These are phyloP conservation scores for Eurytoma adleriae DNA, from an alignment of 2,888 invertebrate species.

Conservation along the genomic window DNA sequence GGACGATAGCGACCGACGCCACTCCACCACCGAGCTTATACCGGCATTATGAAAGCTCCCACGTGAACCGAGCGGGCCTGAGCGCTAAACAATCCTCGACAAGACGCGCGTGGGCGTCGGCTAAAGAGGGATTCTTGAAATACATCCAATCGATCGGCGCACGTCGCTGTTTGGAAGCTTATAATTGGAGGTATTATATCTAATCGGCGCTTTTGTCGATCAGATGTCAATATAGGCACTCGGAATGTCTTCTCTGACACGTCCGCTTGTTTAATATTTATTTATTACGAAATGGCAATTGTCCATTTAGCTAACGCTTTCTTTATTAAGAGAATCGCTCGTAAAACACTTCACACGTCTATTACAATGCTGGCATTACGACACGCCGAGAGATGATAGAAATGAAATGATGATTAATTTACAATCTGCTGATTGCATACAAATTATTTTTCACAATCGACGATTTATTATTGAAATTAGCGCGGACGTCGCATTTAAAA, in stretches of 20 bases:
- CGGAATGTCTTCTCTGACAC: not conserved
- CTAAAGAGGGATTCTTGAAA: no score
- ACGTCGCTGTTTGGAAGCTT: no score
- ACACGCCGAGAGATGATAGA: not conserved
- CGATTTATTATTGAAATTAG: conserved; percentile 1
- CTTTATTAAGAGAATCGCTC: not conserved
- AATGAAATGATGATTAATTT: not conserved
- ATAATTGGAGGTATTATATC: no score
- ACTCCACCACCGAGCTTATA: not conserved
- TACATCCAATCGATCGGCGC: no score
- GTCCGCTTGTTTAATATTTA: not conserved
- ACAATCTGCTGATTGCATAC: conserved; percentile 13
- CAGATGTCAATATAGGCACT: not conserved
- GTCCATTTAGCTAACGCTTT: not conserved
- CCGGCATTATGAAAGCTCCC: not conserved
- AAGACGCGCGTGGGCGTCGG: no score
- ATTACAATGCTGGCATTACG: not conserved
- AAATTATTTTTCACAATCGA: not conserved
- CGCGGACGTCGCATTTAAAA: not conserved
- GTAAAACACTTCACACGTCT: not conserved
- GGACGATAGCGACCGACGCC: not conserved
- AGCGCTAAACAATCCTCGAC: no score
- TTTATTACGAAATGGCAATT: not conserved
- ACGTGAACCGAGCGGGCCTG: not conserved
- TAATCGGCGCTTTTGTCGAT: no score